Evolutionary conservation across 2,113 vertebrate species (phyloP), one percentile per base, ranked within the genome.

Genomic region (Mola mola): DNA sequence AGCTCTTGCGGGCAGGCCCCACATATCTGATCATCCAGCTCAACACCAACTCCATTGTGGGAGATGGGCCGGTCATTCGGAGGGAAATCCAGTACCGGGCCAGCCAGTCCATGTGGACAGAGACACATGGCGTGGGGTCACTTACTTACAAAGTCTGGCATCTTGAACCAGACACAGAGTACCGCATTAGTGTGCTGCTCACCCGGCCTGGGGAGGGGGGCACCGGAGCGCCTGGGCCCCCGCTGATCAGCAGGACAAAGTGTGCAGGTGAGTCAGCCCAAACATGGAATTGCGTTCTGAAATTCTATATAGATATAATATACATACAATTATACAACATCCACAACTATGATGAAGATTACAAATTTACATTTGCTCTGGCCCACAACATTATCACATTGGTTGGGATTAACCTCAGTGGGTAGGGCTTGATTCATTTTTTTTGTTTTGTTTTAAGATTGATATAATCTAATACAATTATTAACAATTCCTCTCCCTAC

Each of bases 141-240:
- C 94, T 96, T 51, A 98, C 95, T 31, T 98, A 98, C 66, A 98
- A 98, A 62, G 92, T 98, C 20, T 98, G 96, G 96, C 96, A 98
- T 66, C 83, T 99, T 60, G 97, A 99, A 75, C 97, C 96, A 0
- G 97, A 99, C 89, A 97, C 96, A 0, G 95, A 99, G 81, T 99
- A 99, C 0, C 94, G 93, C 82, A 95, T 99, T 90, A 97, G 95
- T 0, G 96, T 98, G 47, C 87, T 97, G 72, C 95, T 99, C 46
- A 98, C 96, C 0, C 93, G 97, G 0, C 97, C 97, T 0, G 97
- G 97, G 0, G 96, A 97, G 0, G 97, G 97, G 0, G 97, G 97
- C 46, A 96, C 95, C 0, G 97, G 97, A 21, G 94, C 93, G 0
- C 94, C 96, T 0, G 97, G 97, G 4, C 97, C 97, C 0, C 94